Evolutionary conservation across 2,888 invertebrate genomes (phyloP), one percentile per base, ranked within the genome.

Genomic region (Morpho achilles): DNA sequence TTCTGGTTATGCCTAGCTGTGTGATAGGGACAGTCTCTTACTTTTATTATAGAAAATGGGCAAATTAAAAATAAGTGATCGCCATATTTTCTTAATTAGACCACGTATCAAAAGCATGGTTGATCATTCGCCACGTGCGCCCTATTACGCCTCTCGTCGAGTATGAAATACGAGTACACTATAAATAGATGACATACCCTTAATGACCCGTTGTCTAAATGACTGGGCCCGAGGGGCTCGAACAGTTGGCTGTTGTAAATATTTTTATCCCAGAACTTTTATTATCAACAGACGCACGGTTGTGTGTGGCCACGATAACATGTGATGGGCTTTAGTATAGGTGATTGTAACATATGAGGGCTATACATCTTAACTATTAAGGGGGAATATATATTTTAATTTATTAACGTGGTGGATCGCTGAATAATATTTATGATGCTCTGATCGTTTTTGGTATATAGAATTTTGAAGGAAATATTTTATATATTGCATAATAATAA

Each of bases 201-300:
- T 84, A 85, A 86, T 82, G 85, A 83, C 70, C 75, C 76, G 74
- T 85, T 87, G 85, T 85, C 84, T 76, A 72, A 76, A 69, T 68
- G 73, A 69, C 66, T 71, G 67, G 69, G 73, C 70, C 68, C 66
- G 67, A 73, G 73, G 71, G 62, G 64, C 60, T 64, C 60, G 61
- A 73, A 72, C 73, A 74, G 73, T 69, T 69, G 71, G 66, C 62
- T 63, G 71, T 70, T 74, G 70, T 74, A 74, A 74, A 75, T 73
- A 75, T 75, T 76, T 75, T 72, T 72, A 73, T 73, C 74, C 64
- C 55, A 58, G 56, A 63, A 62, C 59, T 72, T 76, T 75, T 74
- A 72, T 70, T 68, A 70, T 66, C 65, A 61, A 61, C 69, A 52
- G 67, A 69, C 68, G 69, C 67, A 66, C 66, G 69, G 64, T 62